phyloP scores from a whole-genome alignment of 92 coral and sea anemone genomes.

The Parazoanthus atlanticus region DNA sequence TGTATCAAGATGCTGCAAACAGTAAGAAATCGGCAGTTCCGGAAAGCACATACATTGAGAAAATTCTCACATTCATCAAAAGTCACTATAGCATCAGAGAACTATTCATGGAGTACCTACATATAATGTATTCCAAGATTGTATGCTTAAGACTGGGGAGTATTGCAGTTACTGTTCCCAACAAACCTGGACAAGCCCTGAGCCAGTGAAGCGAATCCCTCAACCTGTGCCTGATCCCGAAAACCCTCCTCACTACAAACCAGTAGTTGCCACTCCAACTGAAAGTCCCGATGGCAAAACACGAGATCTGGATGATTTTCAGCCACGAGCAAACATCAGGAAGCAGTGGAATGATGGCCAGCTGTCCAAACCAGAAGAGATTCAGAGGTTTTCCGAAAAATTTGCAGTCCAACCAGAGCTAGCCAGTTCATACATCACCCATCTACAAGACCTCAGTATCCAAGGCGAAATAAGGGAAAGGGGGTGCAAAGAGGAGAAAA shows the following conservation, averaged over 20 bases:
- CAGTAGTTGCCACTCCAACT: not conserved
- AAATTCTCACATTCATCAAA: slow-evolving; percentile 46
- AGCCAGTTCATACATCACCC: slow-evolving; percentile 32
- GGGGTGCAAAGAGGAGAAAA: slow-evolving; percentile 17
- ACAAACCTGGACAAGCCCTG: slow-evolving; percentile 8
- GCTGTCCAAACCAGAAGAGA: slow-evolving; percentile 45
- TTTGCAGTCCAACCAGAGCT: slow-evolving; percentile 31
- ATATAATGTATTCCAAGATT: not conserved
- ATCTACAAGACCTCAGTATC: slow-evolving; percentile 44
- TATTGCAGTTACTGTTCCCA: slow-evolving; percentile 4
- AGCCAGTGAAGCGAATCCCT: slow-evolving; percentile 22
- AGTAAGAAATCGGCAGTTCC: slow-evolving; percentile 38
- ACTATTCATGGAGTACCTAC: slow-evolving; percentile 30
- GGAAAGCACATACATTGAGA: slow-evolving; percentile 52
- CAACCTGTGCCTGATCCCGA: slow-evolving; percentile 47
- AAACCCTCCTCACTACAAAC: slow-evolving; percentile 20
- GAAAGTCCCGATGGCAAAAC: slow-evolving; percentile 6
- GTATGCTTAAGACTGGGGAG: not conserved
- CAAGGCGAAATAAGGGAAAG: slow-evolving; percentile 39
- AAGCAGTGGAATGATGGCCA: slow-evolving; percentile 42
- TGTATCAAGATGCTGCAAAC: not conserved
- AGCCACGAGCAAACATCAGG: slow-evolving; percentile 53
- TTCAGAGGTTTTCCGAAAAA: slow-evolving; percentile 30
- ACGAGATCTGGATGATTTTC: slow-evolving; percentile 47
- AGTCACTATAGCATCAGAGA: slow-evolving; percentile 48